These are phyloP conservation scores for Pteropus rufus DNA, from an alignment of 2,797 vertebrate species.

Conservation along the genomic window DNA sequence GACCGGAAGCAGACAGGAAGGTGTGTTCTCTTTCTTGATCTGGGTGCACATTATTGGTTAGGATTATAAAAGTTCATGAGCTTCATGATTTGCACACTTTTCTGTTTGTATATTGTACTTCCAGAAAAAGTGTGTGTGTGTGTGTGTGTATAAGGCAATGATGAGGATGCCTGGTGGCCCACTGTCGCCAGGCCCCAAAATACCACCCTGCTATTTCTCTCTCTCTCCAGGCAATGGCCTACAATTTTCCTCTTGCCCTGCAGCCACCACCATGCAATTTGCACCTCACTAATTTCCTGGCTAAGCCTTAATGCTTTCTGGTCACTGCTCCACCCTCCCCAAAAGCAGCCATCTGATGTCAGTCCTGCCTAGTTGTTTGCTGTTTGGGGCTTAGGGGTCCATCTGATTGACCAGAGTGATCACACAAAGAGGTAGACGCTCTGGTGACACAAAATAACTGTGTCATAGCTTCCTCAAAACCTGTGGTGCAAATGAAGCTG, in stretches of 20 bases:
- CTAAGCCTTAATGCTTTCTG: conserved; percentile 35
- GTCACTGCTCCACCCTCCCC: background rate
- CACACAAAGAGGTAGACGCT: background rate
- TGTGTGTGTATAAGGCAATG: background rate
- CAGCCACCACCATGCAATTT: conserved; percentile 67
- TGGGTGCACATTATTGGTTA: background rate
- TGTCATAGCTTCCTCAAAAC: background rate
- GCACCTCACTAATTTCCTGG: conserved; percentile 69
- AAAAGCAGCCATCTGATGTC: background rate
- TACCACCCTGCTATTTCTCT: conserved; percentile 63
- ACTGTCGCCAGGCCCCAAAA: conserved; percentile 55
- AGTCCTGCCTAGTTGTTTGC: background rate
- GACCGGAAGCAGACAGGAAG: background rate
- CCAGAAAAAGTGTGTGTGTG: background rate
- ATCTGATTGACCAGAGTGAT: background rate
- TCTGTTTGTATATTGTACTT: background rate
- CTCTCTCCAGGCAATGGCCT: conserved; percentile 46
- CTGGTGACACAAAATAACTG: background rate
- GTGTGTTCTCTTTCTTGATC: background rate
- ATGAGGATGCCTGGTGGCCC: background rate
- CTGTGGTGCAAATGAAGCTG: background rate
- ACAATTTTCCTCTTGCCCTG: conserved; percentile 72
- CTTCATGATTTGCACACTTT: background rate
- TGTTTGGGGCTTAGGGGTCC: background rate
- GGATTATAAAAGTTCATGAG: background rate